Conservation (phyloP, 2,113 vertebrate species). For the Oreotrochilus melanogaster region DNA sequence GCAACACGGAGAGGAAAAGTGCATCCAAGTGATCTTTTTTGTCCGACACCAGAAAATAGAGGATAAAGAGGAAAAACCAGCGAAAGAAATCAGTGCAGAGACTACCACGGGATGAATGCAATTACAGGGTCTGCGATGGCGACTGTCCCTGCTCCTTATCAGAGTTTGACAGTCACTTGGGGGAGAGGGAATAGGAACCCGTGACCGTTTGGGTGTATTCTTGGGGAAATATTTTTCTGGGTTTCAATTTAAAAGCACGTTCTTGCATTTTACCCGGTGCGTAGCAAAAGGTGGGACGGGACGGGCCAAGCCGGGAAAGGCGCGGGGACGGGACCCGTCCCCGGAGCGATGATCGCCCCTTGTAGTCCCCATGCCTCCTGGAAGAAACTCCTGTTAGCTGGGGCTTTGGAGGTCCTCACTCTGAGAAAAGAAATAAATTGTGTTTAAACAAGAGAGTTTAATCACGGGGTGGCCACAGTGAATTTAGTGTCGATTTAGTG, state of each 20-base stretch:
- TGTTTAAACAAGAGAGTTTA: not conserved
- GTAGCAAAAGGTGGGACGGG: not conserved
- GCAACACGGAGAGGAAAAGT: not conserved
- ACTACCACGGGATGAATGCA: not conserved
- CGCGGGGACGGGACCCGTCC: not conserved
- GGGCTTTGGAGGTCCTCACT: accelerated
- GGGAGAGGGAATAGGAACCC: not conserved
- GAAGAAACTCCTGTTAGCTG: not conserved
- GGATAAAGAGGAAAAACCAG: not conserved
- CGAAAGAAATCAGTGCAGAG: not conserved
- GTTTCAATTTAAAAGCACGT: not conserved
- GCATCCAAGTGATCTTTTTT: not conserved
- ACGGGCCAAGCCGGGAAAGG: not conserved
- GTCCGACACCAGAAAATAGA: not conserved
- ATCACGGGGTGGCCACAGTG: not conserved
- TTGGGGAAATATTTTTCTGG: not conserved
- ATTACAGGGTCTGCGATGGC: not conserved
- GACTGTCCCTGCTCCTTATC: not conserved
- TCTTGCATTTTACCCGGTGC: not conserved
- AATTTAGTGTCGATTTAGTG: not conserved
- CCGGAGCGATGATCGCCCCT: not conserved
- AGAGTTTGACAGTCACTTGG: not conserved
- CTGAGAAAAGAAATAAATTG: accelerated
- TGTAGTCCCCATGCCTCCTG: not conserved
- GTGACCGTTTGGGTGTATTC: not conserved